These are phyloP conservation scores for Euschistus heros DNA, from an alignment of 1,140 invertebrate genomes.

Conservation along the genomic window DNA sequence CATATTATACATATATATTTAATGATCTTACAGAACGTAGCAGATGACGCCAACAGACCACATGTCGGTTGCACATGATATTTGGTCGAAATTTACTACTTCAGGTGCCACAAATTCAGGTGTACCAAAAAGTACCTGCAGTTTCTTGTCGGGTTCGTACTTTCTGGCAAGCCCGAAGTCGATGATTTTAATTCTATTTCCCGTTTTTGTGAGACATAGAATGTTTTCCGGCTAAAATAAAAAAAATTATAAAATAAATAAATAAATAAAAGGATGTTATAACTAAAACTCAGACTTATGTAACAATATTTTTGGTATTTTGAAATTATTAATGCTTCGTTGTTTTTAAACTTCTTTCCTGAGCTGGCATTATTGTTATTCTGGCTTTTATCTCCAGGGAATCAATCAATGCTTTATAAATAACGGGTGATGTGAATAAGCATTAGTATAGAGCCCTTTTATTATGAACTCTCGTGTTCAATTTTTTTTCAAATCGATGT, in stretches of 20 bases:
- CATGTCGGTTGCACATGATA: slow-evolving; percentile 91
- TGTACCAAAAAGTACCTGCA: slow-evolving; percentile 91
- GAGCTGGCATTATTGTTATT: too few species aligned
- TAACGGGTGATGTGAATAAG: too few species aligned
- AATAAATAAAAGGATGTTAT: too few species aligned
- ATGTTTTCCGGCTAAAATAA: slow-evolving; percentile 86
- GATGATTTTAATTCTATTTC: slow-evolving; percentile 96
- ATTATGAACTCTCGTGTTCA: too few species aligned
- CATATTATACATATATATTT: slow-evolving; percentile 14
- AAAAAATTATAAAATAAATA: not conserved
- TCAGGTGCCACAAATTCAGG: slow-evolving; percentile 97
- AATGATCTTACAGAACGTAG: slow-evolving; percentile 88
- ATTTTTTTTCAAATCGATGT: too few species aligned
- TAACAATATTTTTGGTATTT: too few species aligned
- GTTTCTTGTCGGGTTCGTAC: slow-evolving; percentile 82
- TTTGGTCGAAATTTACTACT: slow-evolving; percentile 95
- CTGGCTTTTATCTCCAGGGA: too few species aligned
- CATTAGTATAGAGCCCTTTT: too few species aligned
- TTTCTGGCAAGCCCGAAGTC: slow-evolving; percentile 91
- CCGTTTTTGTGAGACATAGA: slow-evolving; percentile 83
- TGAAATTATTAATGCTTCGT: too few species aligned
- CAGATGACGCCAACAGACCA: slow-evolving; percentile 97
- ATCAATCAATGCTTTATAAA: too few species aligned
- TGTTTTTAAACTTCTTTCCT: too few species aligned
- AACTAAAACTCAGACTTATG: too few species aligned